Evolutionary conservation across 2,888 invertebrate species (phyloP), one percentile per base, ranked within the genome.

Genomic region (Thereva unica): DNA sequence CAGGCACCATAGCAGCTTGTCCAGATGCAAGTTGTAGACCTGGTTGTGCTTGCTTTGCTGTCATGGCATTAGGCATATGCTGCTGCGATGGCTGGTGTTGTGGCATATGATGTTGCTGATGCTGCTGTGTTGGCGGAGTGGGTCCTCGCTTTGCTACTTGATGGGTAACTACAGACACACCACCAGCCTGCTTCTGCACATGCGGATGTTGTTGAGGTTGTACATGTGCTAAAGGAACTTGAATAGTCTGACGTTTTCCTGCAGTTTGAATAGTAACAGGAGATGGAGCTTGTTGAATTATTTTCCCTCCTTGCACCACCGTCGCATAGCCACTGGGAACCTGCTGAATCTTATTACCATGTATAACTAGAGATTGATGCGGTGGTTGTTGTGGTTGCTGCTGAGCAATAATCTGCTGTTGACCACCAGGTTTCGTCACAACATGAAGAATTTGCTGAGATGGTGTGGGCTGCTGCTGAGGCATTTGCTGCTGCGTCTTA

Each of bases 141-240:
- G 66, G 6, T 72, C 61, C 54, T 66, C 72, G 71, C 47, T 73
- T 73, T 35, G 69, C 68, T 3, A 72, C 68, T 42, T 72, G 72
- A 50, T 74, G 76, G 10, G 74, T 69, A 23, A 73, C 74, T 23
- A 75, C 71, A 4, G 75, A 74, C n/a, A 75, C 68, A 12, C 71
- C 70, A 8, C 70, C 61, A 5, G 72, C 12, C 23, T 66, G 63
- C 7, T 66, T 61, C 42, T 68, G 57, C 1, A 37, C 34, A 37
- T 69, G 68, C 35, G 52, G 38, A 55, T 68, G 64, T 44, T 74
- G 77, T 42, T 77, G 78, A 59, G 77, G 78, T 71, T 82, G 82
- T 8, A 80, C 77, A 42, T 83, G 82, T 66, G 82, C 82, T 9
- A 83, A 72, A 38, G 83, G 80, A 66, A 82, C 80, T 69, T 83